Evolutionary conservation across 2,888 invertebrate species (phyloP).

Genomic region (Linyphia triangularis): DNA sequence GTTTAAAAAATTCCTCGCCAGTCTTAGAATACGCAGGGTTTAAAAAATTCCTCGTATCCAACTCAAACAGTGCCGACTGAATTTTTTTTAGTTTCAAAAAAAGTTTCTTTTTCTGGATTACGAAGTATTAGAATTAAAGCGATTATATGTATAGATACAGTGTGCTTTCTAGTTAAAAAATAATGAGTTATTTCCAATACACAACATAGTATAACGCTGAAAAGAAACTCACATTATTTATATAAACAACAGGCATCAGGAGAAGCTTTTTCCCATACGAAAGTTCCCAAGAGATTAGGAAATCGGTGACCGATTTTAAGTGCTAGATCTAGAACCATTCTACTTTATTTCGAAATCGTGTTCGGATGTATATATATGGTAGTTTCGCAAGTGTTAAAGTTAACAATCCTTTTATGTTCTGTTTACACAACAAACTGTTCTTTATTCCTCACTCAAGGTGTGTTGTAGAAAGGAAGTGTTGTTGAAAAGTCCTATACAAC

Average conservation of each 20-base stretch:
- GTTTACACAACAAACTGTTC: conserved; percentile 32
- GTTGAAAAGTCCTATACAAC: neutral
- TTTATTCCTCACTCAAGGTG: conserved; percentile 24
- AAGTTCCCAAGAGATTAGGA: conserved; percentile 21
- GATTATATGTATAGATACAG: no score
- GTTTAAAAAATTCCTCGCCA: no score
- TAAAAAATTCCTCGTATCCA: no score
- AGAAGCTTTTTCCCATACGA: no score
- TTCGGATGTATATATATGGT: neutral
- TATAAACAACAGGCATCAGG: neutral
- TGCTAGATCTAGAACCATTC: conserved; percentile 25
- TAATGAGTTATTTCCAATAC: no score
- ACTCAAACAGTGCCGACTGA: no score
- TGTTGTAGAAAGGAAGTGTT: conserved; percentile 33
- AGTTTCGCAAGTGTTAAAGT: conserved; percentile 1
- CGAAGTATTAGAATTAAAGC: no score
- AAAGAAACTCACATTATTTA: neutral
- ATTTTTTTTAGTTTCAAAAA: no score
- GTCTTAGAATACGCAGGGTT: no score
- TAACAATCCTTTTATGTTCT: conserved; percentile 34
- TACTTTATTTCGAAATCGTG: conserved; percentile 1
- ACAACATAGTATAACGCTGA: no score
- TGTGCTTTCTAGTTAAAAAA: no score
- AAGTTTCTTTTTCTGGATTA: no score
- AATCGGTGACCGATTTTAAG: conserved; percentile 30